Base-by-base conservation (phyloP, 1,140 invertebrate species). In the Heliconius congener region DNA sequence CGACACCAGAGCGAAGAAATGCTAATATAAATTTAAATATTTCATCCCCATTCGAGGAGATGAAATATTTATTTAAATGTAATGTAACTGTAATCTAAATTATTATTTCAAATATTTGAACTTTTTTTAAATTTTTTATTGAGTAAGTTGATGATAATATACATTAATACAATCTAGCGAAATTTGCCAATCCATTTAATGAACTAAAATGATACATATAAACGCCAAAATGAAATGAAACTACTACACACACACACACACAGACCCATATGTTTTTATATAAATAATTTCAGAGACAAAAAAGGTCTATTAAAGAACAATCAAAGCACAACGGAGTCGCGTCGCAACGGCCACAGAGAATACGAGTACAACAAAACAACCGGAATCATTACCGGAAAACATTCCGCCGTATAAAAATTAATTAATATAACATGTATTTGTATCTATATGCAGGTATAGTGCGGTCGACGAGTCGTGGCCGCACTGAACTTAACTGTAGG, bases 291-390 rank as follows among this genome's bases (percentile, higher is more conserved):
- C 85, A 94, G 93, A 70, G 93, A 94, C 81, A 92, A 90, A 82
- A 94, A 94, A 82, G 91, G 90, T 57, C 90, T 94, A 60, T 84
- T 94, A 52, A 90, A 83, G 82, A 88, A 91, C 74, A 89, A 86
- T 55, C 74, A 79, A 18, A 86, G 87, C 50, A 80, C 84, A 46
- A 74, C 84, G 66, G 86, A 90, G 70, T 82, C 78, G 71, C 86
- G 85, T 82, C 82, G 86, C 81, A 90, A 90, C 76, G 89, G 88
- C 11, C 92, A 93, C 86, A 92, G 85, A 84, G 91, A 94, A 79
- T 93, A 87, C 71, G 91, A 93, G 79, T 94, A 93, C 80, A 92
- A 93, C 82, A 93, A 93, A 84, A 90, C 84, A 52, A 93, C 93
- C 5, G 93, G 93, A 37, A 85, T 93, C 52, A 91, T 94, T 57